These are phyloP conservation scores for Perdita meconis DNA, from an alignment of 2,888 invertebrate genomes.

Conservation along the genomic window DNA sequence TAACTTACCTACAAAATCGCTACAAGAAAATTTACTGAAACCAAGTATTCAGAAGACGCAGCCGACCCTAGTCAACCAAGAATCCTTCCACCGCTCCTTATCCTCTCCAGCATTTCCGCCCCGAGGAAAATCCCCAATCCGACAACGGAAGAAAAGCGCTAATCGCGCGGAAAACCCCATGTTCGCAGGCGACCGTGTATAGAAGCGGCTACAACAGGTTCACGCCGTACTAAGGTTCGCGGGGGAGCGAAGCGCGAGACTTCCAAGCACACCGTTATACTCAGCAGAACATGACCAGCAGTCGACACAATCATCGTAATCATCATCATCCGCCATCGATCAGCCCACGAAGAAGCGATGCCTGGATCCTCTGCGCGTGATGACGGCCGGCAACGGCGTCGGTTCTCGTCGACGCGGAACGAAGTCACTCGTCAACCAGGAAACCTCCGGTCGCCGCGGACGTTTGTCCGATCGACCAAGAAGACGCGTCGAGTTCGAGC, in stretches of 20 bases:
- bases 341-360: slow-evolving; percentile 57
- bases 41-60: no score
- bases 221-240: slow-evolving; percentile 91
- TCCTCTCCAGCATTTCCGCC: no score
- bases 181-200: slow-evolving; percentile 94
- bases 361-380: slow-evolving; percentile 60
- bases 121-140: no score
- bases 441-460: slow-evolving; percentile 2
- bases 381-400: slow-evolving; percentile 43
- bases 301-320: slow-evolving; percentile 73
- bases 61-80: no score
- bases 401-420: slow-evolving; percentile 27
- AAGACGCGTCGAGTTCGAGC: background rate
- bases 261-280: slow-evolving; percentile 77
- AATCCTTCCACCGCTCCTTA: no score
- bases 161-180: background rate
- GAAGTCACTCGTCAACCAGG: slow-evolving; percentile 3
- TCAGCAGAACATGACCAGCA: slow-evolving; percentile 80
- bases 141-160: no score
- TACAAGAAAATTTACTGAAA: no score
- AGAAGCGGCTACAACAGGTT: slow-evolving; percentile 97
- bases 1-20: no score
- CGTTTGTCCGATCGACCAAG: slow-evolving; percentile 4
- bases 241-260: slow-evolving; percentile 66
- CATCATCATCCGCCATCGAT: slow-evolving; percentile 70